phyloP scores from a whole-genome alignment of 2,797 vertebrate genomes.

The Sebastes steindachneri region DNA sequence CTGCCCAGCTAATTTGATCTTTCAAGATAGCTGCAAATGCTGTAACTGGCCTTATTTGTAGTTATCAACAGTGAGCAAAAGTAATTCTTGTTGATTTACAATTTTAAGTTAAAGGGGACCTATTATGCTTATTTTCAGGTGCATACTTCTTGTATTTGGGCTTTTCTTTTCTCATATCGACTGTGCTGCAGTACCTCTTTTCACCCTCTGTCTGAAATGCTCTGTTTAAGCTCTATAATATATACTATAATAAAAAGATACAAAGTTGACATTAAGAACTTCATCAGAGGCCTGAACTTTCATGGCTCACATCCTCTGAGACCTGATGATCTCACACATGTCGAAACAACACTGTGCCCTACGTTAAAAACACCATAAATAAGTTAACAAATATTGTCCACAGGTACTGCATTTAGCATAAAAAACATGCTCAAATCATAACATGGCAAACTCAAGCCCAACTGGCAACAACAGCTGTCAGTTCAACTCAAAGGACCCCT shows the following conservation, averaged over 20 bases:
- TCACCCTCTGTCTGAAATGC: background rate
- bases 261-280: background rate
- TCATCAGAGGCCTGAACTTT: background rate
- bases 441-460: no score
- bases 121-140: no score
- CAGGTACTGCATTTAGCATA: no score
- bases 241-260: background rate
- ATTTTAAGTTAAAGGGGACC: background rate
- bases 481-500: no score
- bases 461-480: no score
- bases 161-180: no score
- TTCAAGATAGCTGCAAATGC: conserved; percentile 64
- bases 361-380: background rate
- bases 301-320: background rate
- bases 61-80: background rate
- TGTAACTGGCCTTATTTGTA: conserved; percentile 52
- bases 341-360: background rate
- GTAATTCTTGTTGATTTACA: background rate
- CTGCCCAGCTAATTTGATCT: conserved; percentile 66
- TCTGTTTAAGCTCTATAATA: background rate
- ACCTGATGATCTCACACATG: background rate
- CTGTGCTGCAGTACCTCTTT: no score
- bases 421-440: no score
- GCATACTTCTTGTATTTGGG: background rate
- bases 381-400: background rate